Conservation (phyloP, 2,113 vertebrate genomes). For the Columbina picui region DNA sequence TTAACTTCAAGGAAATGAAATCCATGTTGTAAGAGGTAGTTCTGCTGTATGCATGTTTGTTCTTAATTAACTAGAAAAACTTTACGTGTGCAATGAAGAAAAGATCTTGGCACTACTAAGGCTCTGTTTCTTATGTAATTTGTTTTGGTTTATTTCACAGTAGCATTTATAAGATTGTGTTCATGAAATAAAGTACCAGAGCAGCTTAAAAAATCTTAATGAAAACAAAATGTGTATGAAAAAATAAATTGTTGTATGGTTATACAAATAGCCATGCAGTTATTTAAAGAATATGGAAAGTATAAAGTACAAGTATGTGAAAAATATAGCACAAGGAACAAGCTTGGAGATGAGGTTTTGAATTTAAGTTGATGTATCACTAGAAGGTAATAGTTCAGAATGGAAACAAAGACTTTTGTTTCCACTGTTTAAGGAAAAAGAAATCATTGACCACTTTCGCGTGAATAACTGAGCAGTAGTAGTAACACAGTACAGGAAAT, state of each 20-base stretch:
- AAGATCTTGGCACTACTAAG: neutral
- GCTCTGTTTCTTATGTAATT: neutral
- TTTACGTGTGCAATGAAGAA: neutral
- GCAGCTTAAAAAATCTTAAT: neutral
- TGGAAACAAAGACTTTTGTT: neutral
- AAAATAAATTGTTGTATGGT: neutral
- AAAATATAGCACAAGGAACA: neutral
- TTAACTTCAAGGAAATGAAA: slow-evolving; percentile 62
- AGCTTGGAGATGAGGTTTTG: neutral
- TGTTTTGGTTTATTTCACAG: slow-evolving; percentile 38
- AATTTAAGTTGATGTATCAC: neutral
- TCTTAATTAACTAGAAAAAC: slow-evolving; percentile 43
- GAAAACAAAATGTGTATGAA: neutral
- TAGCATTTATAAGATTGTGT: neutral
- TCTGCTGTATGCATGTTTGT: neutral
- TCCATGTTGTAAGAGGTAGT: neutral
- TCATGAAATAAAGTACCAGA: neutral
- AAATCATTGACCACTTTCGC: neutral
- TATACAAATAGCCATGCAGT: neutral
- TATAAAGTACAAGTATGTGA: fast-evolving
- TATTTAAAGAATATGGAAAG: neutral
- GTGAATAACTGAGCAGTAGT: neutral
- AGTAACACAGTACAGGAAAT: neutral
- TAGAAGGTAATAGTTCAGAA: neutral
- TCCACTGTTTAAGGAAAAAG: neutral